Percentiles rank a stretch among this genome's conserved stretches.
These are phyloP conservation scores for Euthynnus affinis DNA, from an alignment of 2,797 vertebrate genomes.

Conservation along the genomic window DNA sequence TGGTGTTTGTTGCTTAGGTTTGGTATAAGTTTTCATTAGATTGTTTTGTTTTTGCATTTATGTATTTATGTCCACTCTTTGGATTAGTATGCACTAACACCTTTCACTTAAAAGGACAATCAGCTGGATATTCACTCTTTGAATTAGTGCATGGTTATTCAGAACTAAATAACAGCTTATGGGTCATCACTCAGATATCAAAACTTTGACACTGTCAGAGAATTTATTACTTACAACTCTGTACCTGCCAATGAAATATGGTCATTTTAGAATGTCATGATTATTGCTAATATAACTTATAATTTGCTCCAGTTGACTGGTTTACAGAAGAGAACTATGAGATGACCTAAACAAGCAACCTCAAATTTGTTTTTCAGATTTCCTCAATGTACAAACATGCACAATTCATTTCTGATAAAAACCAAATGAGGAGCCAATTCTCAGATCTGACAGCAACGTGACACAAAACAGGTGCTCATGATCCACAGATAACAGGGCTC, in stretches of 20 bases:
- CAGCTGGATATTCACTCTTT: background rate
- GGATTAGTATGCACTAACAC: background rate
- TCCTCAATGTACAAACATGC: background rate
- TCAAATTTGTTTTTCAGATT: too few species aligned
- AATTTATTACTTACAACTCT: too few species aligned
- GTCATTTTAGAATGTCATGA: too few species aligned
- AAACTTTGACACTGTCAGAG: background rate
- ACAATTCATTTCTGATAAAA: background rate
- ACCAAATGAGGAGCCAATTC: too few species aligned
- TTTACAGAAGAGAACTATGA: too few species aligned
- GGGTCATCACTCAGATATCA: background rate
- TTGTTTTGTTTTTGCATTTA: background rate
- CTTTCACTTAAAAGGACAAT: background rate
- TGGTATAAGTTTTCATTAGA: background rate
- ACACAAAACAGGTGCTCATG: too few species aligned
- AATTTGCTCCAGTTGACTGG: too few species aligned
- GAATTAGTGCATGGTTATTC: background rate
- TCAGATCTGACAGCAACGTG: too few species aligned
- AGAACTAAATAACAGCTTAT: conserved; percentile 3
- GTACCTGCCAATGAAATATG: too few species aligned
- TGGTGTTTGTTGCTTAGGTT: background rate
- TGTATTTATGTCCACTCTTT: background rate
- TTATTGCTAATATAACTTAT: too few species aligned
- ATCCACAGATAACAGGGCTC: too few species aligned
- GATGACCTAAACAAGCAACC: too few species aligned